Percentiles rank a stretch among this genome's conserved stretches.
Evolutionary conservation across 2,888 invertebrate genomes (phyloP).

Genomic region (Linyphia triangularis): DNA sequence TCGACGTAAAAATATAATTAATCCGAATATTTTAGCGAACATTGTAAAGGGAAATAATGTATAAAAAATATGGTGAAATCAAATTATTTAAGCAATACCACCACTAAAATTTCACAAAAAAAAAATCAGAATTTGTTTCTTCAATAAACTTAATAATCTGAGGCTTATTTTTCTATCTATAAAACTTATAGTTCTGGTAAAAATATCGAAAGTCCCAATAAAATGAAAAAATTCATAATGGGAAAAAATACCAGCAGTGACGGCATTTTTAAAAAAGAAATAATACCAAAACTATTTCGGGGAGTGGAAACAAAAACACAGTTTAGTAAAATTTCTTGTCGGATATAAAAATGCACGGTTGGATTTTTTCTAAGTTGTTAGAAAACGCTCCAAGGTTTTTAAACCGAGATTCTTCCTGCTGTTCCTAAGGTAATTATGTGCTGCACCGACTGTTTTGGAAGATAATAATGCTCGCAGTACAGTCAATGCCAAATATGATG

Average conservation of each 20-base stretch:
- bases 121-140: background rate
- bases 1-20: background rate
- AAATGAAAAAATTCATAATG: background rate
- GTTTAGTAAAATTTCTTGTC: background rate
- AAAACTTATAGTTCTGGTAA: background rate
- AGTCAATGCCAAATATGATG: background rate
- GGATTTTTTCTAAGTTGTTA: background rate
- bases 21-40: background rate
- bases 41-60: background rate
- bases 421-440: background rate
- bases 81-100: background rate
- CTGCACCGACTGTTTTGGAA: background rate
- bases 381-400: background rate
- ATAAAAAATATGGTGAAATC: background rate
- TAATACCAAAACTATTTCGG: background rate
- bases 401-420: background rate
- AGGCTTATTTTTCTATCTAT: background rate
- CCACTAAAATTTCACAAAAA: background rate
- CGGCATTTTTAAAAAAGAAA: background rate
- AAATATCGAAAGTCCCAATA: background rate
- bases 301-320: background rate
- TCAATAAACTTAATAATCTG: background rate
- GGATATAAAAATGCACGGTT: background rate
- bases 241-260: background rate
- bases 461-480: background rate